A percentile compares a stretch with the other conserved stretches of the same genome.
These are phyloP conservation scores for Magallana nippona DNA, from an alignment of 2,888 invertebrate genomes.

Conservation along the genomic window DNA sequence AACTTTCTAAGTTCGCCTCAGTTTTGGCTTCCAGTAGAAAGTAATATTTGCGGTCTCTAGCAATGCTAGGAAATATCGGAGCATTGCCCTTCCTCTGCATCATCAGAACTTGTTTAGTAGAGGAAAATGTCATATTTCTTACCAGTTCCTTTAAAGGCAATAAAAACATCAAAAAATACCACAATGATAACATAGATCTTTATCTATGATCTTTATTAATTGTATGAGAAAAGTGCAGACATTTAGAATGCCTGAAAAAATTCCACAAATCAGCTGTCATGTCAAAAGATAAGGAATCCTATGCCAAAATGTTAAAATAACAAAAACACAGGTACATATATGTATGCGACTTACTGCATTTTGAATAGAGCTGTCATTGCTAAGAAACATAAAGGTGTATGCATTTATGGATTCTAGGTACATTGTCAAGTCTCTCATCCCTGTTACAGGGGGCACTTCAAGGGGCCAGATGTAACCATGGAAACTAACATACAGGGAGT, in stretches of 20 bases:
- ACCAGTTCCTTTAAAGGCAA: constrained; percentile 65
- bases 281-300: no score
- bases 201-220: background rate
- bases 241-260: no score
- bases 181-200: background rate
- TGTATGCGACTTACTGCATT: constrained; percentile 43
- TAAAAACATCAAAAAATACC: background rate
- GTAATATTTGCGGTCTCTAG: constrained; percentile 71
- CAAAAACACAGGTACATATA: no score
- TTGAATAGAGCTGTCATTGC: constrained; percentile 83
- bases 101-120: background rate
- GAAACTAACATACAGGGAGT: constrained; percentile 67
- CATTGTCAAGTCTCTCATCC: constrained; percentile 50
- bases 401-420: constrained; percentile 51
- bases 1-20: background rate
- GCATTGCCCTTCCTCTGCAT: background rate
- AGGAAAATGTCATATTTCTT: constrained; percentile 43
- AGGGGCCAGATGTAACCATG: constrained; percentile 92
- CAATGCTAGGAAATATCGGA: constrained; percentile 68
- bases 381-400: constrained; percentile 50
- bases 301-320: no score
- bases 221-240: no score
- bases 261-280: no score
- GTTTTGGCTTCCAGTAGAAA: constrained; percentile 60
- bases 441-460: constrained; percentile 59